A percentile compares a stretch with the other conserved stretches of the same genome.
These are phyloP conservation scores for Encarsia formosa DNA, from an alignment of 2,888 invertebrate species.

Conservation along the genomic window DNA sequence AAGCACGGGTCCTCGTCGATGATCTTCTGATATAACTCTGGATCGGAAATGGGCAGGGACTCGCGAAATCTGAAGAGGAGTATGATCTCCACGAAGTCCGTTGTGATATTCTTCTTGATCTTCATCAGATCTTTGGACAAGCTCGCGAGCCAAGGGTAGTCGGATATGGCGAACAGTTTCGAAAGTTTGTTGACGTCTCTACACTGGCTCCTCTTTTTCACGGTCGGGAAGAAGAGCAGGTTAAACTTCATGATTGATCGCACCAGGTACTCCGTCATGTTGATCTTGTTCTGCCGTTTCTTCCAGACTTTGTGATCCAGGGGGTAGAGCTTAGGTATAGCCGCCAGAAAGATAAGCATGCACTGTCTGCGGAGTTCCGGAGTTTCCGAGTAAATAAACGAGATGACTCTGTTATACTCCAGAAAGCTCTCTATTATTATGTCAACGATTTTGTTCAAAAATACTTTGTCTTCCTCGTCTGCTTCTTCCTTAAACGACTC, in stretches of 20 bases:
- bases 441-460: constrained; percentile 5
- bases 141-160: constrained; percentile 13
- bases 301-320: background rate
- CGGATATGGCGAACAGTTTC: background rate
- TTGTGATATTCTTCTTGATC: background rate
- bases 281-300: too few species aligned
- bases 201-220: too few species aligned
- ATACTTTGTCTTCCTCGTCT: background rate
- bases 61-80: background rate
- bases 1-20: constrained; percentile 4
- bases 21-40: constrained; percentile 7
- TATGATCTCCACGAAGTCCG: background rate
- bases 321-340: too few species aligned
- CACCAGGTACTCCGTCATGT: too few species aligned
- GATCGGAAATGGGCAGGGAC: background rate
- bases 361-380: constrained; percentile 25
- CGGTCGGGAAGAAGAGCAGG: too few species aligned
- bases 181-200: background rate
- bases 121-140: background rate
- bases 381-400: constrained; percentile 31
- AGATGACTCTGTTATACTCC: constrained; percentile 6
- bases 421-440: constrained; percentile 2
- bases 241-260: too few species aligned
- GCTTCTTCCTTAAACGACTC: background rate
- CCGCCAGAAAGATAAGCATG: constrained; percentile 1